Conservation (phyloP, 2,888 invertebrate species). For the Polylopha cassiicola region DNA sequence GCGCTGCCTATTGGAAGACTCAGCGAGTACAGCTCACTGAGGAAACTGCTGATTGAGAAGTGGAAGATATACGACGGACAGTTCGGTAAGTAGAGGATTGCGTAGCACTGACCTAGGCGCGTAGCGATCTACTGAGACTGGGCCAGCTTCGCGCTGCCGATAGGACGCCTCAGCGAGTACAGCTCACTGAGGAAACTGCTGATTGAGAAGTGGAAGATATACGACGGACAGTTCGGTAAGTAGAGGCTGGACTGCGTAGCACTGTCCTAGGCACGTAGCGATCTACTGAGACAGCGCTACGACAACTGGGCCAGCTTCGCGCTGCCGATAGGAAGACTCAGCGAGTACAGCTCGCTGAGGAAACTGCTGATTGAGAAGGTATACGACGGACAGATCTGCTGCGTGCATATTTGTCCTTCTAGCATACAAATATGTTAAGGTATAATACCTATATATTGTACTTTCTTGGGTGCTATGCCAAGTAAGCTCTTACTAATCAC, state of each 20-base stretch:
- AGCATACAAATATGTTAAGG: too few species aligned
- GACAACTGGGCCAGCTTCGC: conserved; percentile 83
- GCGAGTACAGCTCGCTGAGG: conserved; percentile 97
- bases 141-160: conserved; percentile 90
- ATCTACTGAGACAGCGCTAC: conserved; percentile 85
- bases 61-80: conserved; percentile 97
- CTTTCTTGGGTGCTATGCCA: too few species aligned
- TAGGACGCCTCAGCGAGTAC: conserved; percentile 98
- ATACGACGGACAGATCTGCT: conserved; percentile 96
- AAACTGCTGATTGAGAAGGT: conserved; percentile 97
- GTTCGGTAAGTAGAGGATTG: conserved; percentile 84
- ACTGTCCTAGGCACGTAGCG: too few species aligned
- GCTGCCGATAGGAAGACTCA: conserved; percentile 96
- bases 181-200: conserved; percentile 96
- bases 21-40: conserved; percentile 97
- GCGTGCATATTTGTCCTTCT: too few species aligned
- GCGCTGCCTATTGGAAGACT: conserved; percentile 96
- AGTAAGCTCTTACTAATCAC: too few species aligned
- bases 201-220: conserved; percentile 97
- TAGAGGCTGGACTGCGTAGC: conserved; percentile 81
- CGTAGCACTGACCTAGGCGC: too few species aligned
- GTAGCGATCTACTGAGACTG: conserved; percentile 81
- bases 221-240: conserved; percentile 95
- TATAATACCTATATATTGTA: too few species aligned
- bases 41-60: conserved; percentile 96